phyloP scores from a whole-genome alignment of 2,113 vertebrate species.

The Cinclus mexicanus region DNA sequence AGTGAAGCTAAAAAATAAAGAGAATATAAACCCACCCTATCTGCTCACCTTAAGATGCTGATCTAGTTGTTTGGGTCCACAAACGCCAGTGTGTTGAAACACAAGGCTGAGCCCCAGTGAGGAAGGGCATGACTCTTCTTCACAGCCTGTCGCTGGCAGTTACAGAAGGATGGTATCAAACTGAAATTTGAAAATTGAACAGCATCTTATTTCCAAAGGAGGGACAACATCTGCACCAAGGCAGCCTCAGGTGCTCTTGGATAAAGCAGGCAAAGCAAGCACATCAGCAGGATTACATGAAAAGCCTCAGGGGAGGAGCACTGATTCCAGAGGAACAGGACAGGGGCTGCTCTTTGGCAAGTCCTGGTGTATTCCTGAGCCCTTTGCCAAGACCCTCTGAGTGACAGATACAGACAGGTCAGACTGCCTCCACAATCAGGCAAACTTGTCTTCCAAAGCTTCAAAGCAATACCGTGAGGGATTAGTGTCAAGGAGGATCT shows the following conservation, averaged over 20 bases:
- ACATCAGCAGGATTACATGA: not conserved
- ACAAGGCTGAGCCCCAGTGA: not conserved
- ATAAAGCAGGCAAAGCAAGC: rapidly evolving
- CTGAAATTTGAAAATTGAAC: not conserved
- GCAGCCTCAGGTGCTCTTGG: not conserved
- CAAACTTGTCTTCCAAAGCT: not conserved
- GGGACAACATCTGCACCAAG: not conserved
- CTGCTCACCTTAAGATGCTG: not conserved
- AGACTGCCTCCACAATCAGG: not conserved
- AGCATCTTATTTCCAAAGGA: not conserved
- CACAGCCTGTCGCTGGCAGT: not conserved
- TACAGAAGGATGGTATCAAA: not conserved
- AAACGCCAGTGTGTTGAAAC: not conserved
- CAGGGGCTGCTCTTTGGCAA: not conserved
- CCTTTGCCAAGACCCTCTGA: not conserved
- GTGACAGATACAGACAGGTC: not conserved
- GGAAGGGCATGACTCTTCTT: not conserved
- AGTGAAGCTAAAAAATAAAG: not conserved
- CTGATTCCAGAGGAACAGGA: not conserved
- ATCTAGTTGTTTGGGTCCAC: not conserved
- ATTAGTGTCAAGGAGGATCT: not conserved
- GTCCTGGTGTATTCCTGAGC: not conserved
- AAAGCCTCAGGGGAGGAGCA: not conserved
- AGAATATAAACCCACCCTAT: not conserved
- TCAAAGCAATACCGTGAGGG: not conserved